phyloP scores from a whole-genome alignment of 2,888 invertebrate species.

The Pseudococcus longispinus region DNA sequence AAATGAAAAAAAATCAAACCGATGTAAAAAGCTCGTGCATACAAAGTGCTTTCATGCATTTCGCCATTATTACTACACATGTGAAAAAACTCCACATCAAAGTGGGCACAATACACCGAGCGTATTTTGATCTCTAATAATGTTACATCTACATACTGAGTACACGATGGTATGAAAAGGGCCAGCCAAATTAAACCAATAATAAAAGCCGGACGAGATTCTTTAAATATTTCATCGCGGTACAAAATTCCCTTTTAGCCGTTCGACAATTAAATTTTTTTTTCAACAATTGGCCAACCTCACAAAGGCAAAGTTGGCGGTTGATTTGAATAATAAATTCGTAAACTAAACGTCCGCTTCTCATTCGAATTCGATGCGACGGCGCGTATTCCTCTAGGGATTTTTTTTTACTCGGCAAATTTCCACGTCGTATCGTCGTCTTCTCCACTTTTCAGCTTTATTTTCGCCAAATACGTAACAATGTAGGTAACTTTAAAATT shows the following conservation, averaged over 20 bases:
- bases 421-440: neutral
- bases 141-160: neutral
- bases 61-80: neutral
- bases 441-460: too few species aligned
- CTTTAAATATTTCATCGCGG: neutral
- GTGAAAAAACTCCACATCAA: neutral
- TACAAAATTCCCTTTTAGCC: neutral
- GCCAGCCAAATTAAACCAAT: neutral
- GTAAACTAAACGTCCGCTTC: neutral
- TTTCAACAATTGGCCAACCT: conserved; percentile 1
- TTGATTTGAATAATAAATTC: neutral
- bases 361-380: neutral
- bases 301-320: conserved; percentile 3
- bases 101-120: neutral
- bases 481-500: neutral
- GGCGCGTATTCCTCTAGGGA: neutral
- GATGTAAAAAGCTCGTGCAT: neutral
- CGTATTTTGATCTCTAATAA: neutral
- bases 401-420: neutral
- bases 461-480: too few species aligned
- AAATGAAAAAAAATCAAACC: neutral
- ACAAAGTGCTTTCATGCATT: neutral
- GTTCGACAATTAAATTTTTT: neutral
- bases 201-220: conserved; percentile 12
- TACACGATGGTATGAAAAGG: neutral